phyloP scores from a whole-genome alignment of 2,888 invertebrate genomes.

The Aelia acuminata region DNA sequence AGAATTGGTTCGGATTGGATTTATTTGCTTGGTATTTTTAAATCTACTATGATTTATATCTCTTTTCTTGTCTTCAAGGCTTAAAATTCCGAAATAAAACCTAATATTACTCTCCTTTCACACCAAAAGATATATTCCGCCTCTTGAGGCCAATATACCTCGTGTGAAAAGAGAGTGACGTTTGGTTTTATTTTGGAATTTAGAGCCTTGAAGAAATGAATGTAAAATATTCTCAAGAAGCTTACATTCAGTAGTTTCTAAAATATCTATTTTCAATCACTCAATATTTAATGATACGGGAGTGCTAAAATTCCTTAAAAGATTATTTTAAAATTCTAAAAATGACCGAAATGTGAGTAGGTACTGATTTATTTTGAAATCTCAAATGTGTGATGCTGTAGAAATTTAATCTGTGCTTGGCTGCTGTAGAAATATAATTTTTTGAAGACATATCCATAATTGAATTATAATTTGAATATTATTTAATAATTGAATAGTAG shows the following conservation, averaged over 20 bases:
- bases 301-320: too few species aligned
- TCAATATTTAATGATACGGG: too few species aligned
- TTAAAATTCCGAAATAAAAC: background rate
- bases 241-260: background rate
- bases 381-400: background rate
- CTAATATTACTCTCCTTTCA: background rate
- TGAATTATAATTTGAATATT: background rate
- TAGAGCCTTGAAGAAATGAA: too few species aligned
- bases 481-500: too few species aligned
- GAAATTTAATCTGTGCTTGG: background rate
- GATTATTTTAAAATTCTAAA: too few species aligned
- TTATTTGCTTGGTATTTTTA: background rate
- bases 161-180: too few species aligned
- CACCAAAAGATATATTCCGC: too few species aligned
- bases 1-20: background rate
- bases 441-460: background rate
- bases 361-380: too few species aligned
- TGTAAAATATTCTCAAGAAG: background rate
- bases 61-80: background rate
- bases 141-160: too few species aligned
- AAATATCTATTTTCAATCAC: background rate
- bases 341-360: too few species aligned
- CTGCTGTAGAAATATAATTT: background rate
- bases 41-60: background rate
- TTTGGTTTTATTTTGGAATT: too few species aligned